phyloP scores from a whole-genome alignment of 2,888 invertebrate genomes.

The Drosophila buzzatii region DNA sequence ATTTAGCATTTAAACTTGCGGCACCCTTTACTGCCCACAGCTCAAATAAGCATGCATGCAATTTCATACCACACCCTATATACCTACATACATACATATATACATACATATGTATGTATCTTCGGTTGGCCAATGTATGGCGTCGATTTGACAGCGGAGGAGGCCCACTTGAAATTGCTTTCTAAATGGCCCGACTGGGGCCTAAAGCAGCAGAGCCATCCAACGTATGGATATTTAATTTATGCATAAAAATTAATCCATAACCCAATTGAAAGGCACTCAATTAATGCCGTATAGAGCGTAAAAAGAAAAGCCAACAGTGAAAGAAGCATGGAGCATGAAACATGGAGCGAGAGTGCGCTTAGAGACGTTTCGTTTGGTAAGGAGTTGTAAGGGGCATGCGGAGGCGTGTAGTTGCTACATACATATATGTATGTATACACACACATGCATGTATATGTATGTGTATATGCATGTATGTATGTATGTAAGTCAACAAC shows the following conservation, averaged over 20 bases:
- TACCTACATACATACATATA: background rate
- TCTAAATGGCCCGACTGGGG: conserved; percentile 63
- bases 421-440: background rate
- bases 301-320: conserved; percentile 73
- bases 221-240: conserved; percentile 74
- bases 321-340: conserved; percentile 24
- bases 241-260: conserved; percentile 80
- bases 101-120: conserved; percentile 3
- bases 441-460: background rate
- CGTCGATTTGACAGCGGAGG: conserved; percentile 26
- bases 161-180: conserved; percentile 71
- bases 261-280: conserved; percentile 80
- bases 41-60: conserved; percentile 26
- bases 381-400: conserved; percentile 32
- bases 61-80: conserved; percentile 62
- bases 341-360: conserved; percentile 71
- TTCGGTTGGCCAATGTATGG: conserved; percentile 11
- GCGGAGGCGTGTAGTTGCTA: conserved; percentile 39
- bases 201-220: conserved; percentile 25
- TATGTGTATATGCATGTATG: background rate
- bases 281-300: conserved; percentile 74
- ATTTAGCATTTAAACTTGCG: too few relatives aligned
- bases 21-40: background rate
- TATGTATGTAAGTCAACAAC: conserved; percentile 73
- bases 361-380: conserved; percentile 10